Conservation (phyloP, 2,113 vertebrate species). For the Aptenodytes forsteri region DNA sequence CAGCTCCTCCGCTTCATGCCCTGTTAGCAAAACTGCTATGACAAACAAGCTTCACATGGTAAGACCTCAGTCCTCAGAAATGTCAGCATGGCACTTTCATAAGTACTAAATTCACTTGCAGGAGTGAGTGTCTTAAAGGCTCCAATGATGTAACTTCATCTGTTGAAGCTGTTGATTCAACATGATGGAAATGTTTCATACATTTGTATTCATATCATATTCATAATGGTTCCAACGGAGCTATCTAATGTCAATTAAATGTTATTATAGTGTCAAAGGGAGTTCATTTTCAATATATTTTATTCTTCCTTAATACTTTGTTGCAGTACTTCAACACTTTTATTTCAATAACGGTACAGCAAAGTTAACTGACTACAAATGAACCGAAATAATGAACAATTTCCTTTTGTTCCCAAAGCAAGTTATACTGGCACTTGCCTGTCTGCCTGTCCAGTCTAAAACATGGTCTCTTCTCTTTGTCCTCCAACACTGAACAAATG, state of each 20-base stretch:
- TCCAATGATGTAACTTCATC: neutral
- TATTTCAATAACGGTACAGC: neutral
- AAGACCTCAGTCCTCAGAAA: neutral
- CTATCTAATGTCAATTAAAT: slow-evolving; percentile 64
- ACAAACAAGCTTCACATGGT: neutral
- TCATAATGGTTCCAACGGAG: neutral
- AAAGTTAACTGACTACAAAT: slow-evolving; percentile 34
- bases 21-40: neutral
- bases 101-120: neutral
- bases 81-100: neutral
- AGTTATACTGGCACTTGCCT: neutral
- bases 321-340: slow-evolving; percentile 1
- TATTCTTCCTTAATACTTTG: slow-evolving; percentile 40
- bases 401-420: neutral
- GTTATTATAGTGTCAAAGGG: slow-evolving; percentile 53
- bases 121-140: neutral
- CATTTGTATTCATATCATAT: slow-evolving; percentile 37
- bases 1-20: neutral
- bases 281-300: slow-evolving; percentile 35
- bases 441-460: neutral
- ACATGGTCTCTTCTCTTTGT: neutral
- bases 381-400: slow-evolving; percentile 24
- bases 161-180: slow-evolving; percentile 57
- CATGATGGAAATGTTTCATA: slow-evolving; percentile 50
- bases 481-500: neutral